phyloP scores from a whole-genome alignment of 2,888 invertebrate species.

The Folsomia candida region DNA sequence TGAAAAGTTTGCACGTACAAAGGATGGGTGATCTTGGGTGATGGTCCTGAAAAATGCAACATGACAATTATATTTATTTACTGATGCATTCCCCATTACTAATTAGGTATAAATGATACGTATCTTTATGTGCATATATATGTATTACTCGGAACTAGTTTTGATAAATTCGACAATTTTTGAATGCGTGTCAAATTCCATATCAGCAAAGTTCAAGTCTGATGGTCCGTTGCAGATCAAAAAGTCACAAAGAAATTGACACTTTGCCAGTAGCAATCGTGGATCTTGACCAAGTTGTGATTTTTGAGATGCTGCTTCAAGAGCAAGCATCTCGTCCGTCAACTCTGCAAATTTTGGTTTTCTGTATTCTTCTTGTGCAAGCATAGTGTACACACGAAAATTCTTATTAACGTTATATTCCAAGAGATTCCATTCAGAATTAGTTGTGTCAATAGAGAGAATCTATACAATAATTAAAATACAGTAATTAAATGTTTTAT shows the following conservation, averaged over 20 bases:
- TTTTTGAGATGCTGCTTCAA: not conserved
- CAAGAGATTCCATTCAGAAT: not conserved
- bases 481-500: no score
- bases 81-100: no score
- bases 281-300: not conserved
- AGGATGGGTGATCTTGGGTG: not conserved
- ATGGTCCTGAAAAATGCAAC: not conserved
- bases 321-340: not conserved
- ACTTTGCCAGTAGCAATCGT: not conserved
- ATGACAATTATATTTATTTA: not conserved
- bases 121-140: no score
- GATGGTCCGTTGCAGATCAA: not conserved
- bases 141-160: not conserved
- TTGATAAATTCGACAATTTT: conserved; percentile 1
- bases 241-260: conserved; percentile 7
- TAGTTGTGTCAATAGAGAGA: not conserved
- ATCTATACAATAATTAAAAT: no score
- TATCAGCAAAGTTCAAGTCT: not conserved
- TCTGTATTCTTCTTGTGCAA: not conserved
- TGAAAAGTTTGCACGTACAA: conserved; percentile 6
- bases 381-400: not conserved
- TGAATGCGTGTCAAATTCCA: not conserved
- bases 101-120: no score
- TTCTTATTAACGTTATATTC: not conserved
- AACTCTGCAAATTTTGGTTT: not conserved